Conservation (phyloP, 2,888 invertebrate species). For the Rhodophaea formosa region DNA sequence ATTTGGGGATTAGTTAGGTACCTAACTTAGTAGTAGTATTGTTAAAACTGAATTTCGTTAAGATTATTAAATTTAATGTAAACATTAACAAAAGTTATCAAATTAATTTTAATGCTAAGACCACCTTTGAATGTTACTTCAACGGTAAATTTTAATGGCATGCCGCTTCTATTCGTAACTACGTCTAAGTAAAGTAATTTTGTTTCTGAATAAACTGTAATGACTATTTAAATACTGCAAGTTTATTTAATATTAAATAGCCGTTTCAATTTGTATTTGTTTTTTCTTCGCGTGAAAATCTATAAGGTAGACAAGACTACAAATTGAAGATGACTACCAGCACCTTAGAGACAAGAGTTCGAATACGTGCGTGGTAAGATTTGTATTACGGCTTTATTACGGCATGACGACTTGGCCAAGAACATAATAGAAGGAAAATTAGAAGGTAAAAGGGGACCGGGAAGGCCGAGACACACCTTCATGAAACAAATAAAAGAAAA, state of each 20-base stretch:
- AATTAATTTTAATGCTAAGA: neutral
- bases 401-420: no score
- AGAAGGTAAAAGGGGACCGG: no score
- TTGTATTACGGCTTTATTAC: no score
- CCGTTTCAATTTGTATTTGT: neutral
- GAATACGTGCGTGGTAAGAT: no score
- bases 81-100: neutral
- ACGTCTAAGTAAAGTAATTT: conserved; percentile 19
- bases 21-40: no score
- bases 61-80: neutral
- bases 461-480: no score
- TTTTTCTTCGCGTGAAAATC: neutral
- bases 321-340: no score
- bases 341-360: no score
- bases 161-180: neutral
- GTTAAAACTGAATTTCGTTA: neutral
- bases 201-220: conserved; percentile 22
- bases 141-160: neutral
- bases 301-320: no score
- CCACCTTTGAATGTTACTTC: neutral
- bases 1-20: no score
- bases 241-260: conserved; percentile 24
- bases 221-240: conserved; percentile 29
- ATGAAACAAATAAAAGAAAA: no score
- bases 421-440: no score